Conservation (phyloP, 2,888 invertebrate genomes). For the Caenorhabditis virilis region DNA sequence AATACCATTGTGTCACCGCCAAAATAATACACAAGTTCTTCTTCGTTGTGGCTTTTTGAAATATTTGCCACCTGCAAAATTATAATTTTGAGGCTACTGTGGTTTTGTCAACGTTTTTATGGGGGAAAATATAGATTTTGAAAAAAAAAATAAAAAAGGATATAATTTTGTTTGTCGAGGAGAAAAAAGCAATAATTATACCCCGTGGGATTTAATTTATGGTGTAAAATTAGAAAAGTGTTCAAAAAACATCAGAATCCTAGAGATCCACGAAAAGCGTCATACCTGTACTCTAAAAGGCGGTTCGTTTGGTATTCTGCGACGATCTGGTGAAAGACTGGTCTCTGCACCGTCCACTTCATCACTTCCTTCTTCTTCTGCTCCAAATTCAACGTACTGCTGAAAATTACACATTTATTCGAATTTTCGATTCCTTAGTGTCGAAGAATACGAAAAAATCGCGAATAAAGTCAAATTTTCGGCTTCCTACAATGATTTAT, state of each 20-base stretch:
- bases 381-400: not conserved
- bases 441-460: slow-evolving; percentile 1
- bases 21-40: slow-evolving; percentile 29
- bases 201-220: no score
- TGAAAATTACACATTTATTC: not conserved
- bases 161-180: no score
- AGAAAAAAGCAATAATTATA: no score
- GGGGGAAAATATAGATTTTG: no score
- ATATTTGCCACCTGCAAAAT: no score
- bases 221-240: no score
- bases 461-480: no score
- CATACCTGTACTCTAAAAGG: slow-evolving; percentile 30
- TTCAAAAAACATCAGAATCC: no score
- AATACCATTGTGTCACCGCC: slow-evolving; percentile 14
- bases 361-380: slow-evolving; percentile 8
- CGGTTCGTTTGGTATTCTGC: slow-evolving; percentile 16
- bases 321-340: slow-evolving; percentile 7
- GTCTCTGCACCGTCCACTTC: slow-evolving; percentile 7
- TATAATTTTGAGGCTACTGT: no score
- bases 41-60: slow-evolving; percentile 15
- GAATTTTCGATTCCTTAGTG: slow-evolving; percentile 1
- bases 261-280: no score
- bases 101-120: no score
- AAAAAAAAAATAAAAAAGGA: no score
- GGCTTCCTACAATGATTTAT: not conserved